Conservation (phyloP, 2,113 vertebrate genomes). For the Indri indri region DNA sequence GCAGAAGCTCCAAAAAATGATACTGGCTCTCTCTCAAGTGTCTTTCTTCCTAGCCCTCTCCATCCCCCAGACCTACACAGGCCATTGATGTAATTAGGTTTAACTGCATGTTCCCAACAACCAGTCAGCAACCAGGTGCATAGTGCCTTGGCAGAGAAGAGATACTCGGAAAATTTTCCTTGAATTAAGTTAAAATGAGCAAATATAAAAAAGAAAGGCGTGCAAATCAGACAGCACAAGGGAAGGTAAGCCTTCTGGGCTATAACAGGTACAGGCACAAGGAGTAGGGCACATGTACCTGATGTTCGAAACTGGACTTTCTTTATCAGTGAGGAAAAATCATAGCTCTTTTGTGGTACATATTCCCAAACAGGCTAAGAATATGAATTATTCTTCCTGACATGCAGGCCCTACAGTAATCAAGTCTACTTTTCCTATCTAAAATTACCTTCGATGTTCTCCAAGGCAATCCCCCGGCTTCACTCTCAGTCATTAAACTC, state of each 20-base stretch:
- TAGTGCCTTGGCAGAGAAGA: not conserved
- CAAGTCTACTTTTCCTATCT: not conserved
- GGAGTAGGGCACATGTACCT: not conserved
- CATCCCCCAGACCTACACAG: not conserved
- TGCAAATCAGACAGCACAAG: not conserved
- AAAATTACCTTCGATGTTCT: not conserved
- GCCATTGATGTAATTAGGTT: not conserved
- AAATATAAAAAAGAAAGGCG: not conserved
- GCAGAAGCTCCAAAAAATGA: not conserved
- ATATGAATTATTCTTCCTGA: not conserved
- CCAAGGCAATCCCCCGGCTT: not conserved
- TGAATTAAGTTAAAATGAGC: slow-evolving; percentile 42
- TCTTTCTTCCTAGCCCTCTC: not conserved
- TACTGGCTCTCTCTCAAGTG: not conserved
- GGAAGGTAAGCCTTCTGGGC: not conserved
- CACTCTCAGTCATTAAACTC: not conserved
- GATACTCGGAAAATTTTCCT: not conserved
- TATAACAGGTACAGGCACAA: not conserved
- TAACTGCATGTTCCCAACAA: not conserved
- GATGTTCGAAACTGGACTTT: not conserved
- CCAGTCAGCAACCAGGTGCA: not conserved
- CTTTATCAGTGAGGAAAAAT: not conserved
- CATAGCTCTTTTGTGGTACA: not conserved
- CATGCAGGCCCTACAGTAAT: not conserved
- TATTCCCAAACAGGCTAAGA: not conserved